These are phyloP conservation scores for Amblyjoppa fuscipennis DNA, from an alignment of 2,888 invertebrate genomes.

Conservation along the genomic window DNA sequence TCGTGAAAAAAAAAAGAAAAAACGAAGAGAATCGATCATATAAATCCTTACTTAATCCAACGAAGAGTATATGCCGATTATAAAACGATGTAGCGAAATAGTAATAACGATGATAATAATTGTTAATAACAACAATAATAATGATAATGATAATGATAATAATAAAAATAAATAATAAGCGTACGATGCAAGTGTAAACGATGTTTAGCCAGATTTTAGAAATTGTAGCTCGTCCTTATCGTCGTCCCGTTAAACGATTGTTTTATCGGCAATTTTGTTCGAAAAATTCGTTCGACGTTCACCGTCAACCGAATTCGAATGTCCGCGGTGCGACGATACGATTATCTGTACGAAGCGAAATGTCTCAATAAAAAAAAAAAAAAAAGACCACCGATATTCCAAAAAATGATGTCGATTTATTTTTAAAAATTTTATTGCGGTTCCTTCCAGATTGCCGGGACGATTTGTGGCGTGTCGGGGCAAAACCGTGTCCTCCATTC, in stretches of 20 bases:
- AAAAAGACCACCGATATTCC: conserved; percentile 64
- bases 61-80: conserved; percentile 49
- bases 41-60: conserved; percentile 47
- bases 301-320: conserved; percentile 35
- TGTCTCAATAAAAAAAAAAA: conserved; percentile 69
- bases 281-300: conserved; percentile 26
- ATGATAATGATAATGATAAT: conserved; percentile 45
- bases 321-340: conserved; percentile 42
- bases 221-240: conserved; percentile 52
- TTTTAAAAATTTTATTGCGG: not conserved
- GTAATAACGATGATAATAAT: conserved; percentile 42
- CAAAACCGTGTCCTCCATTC: no score
- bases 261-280: conserved; percentile 51
- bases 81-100: conserved; percentile 48
- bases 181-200: conserved; percentile 61
- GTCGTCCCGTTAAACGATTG: conserved; percentile 30
- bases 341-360: conserved; percentile 68
- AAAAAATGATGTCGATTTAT: conserved; percentile 9
- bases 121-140: conserved; percentile 31
- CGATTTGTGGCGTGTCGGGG: no score
- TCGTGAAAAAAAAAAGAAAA: conserved; percentile 13
- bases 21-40: conserved; percentile 1
- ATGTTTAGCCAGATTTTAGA: conserved; percentile 64
- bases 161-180: conserved; percentile 34
- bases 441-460: no score